These are phyloP conservation scores for Zaprionus bogoriensis DNA, from an alignment of 2,888 invertebrate species.

Conservation along the genomic window DNA sequence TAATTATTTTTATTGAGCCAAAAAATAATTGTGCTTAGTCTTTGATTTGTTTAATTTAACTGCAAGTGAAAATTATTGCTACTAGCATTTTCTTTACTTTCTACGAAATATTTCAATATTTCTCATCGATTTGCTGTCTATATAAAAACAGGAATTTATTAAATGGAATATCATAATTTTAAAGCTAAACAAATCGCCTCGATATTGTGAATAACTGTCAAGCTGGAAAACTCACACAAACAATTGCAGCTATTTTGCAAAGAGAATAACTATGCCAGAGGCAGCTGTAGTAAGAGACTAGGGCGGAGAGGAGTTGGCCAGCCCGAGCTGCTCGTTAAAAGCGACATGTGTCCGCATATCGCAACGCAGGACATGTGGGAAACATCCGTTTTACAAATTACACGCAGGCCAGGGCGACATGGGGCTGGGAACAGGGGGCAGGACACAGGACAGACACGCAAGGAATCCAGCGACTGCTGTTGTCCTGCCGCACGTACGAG, in stretches of 20 bases:
- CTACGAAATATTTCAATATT: too few species aligned
- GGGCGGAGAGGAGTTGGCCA: constrained; percentile 1
- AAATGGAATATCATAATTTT: constrained; percentile 23
- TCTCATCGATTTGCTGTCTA: too few species aligned
- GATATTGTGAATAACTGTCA: constrained; percentile 18
- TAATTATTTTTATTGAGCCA: too few species aligned
- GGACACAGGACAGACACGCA: constrained; percentile 27
- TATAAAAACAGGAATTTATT: too few species aligned
- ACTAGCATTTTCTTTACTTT: too few species aligned
- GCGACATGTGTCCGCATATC: constrained; percentile 56
- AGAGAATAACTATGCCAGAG: background rate
- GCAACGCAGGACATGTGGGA: constrained; percentile 52
- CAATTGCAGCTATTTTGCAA: constrained; percentile 22
- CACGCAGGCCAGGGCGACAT: constrained; percentile 35
- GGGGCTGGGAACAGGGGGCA: background rate
- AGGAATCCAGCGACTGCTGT: constrained; percentile 38
- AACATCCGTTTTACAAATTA: constrained; percentile 67
- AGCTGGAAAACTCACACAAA: constrained; percentile 9
- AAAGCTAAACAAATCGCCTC: background rate
- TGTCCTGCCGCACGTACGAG: background rate
- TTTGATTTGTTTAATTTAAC: too few species aligned
- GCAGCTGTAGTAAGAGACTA: constrained; percentile 4
- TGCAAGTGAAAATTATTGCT: too few species aligned
- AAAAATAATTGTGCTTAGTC: too few species aligned
- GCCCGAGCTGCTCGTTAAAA: constrained; percentile 40